Evolutionary conservation across 2,888 invertebrate species (phyloP).

Genomic region (Caenorhabditis macrosperma): DNA sequence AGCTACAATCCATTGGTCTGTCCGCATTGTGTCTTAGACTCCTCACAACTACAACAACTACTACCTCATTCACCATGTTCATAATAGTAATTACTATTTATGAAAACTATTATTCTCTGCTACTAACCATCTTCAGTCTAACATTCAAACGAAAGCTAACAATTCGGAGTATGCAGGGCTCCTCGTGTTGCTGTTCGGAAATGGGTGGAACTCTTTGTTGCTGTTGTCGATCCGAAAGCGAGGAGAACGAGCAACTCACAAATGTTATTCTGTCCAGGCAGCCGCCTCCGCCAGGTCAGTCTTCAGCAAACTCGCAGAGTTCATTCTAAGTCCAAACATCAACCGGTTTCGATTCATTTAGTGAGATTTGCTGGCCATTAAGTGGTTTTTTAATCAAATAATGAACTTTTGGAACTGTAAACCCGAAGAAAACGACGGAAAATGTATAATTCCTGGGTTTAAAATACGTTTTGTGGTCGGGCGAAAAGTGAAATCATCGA

Average conservation of each 20-base stretch:
- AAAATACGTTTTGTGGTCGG: no score
- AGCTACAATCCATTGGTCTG: constrained; percentile 7
- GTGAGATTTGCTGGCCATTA: no score
- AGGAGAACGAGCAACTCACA: constrained; percentile 45
- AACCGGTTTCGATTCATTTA: no score
- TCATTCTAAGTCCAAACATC: background rate
- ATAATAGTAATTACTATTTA: constrained; percentile 30
- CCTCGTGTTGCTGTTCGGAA: background rate
- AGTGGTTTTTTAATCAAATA: no score
- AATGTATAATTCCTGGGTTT: no score
- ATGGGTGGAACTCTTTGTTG: constrained; percentile 55
- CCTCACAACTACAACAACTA: background rate
- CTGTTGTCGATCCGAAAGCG: constrained; percentile 35
- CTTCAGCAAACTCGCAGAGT: background rate
- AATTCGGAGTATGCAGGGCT: constrained; percentile 39
- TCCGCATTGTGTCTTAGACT: constrained; percentile 9
- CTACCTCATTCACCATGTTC: constrained; percentile 28
- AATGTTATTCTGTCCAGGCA: constrained; percentile 51
- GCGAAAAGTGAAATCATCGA: background rate
- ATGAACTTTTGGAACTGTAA: no score
- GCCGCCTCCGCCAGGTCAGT: constrained; percentile 48
- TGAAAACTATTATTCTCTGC: constrained; percentile 38
- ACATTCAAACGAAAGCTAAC: constrained; percentile 28
- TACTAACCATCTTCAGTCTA: constrained; percentile 39
- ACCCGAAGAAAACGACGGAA: no score